Evolutionary conservation across 2,888 invertebrate genomes (phyloP), one percentile per base, ranked within the genome.

Genomic region (Leptinotarsa tumamoca): DNA sequence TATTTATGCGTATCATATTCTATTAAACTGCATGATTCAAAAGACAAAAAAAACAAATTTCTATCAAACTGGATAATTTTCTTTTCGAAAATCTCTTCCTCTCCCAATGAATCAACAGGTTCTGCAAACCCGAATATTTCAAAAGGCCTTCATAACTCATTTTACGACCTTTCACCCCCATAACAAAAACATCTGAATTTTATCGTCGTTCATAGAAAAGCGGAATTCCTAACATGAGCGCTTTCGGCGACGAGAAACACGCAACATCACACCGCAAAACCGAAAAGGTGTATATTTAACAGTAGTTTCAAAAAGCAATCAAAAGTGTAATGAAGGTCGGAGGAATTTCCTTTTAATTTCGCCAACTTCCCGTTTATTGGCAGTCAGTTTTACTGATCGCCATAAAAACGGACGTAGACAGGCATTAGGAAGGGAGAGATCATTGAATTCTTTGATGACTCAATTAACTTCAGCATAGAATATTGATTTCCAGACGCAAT

Each of bases 231-330:
- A 43, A 7, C 17, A 15, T 13, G 27, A 63, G n/a, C 17, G 10
- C 63, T 33, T 33, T 14, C 2, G 23, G 23, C 14, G 58, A 58
- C 23, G 15, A 21, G 14, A 63, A 43, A n/a, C 63, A 63, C 43
- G 43, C 63, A 63, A 63, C 43, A n/a, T n/a, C 63, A 15, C 33
- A 33, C 17, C 63, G 27, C 33, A 43, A n/a, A 43, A n/a, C 18
- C 63, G n/a, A 63, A 63, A 33, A 63, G 27, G 43, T 63, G 33
- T 63, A 17, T 63, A n/a, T 63, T 63, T 27, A 63, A 63, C 63
- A 17, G 27, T n/a, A 43, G 63, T 63, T 63, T 43, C 18, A 63
- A 18, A 63, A 63, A 43, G 63, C 18, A 63, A 63, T 63, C n/a
- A 27, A 63, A 43, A 63, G 18, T 17, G 63, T 27, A 63, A 63